A percentile compares a stretch with the other conserved stretches of the same genome.
phyloP scores from a whole-genome alignment of 2,888 invertebrate genomes.

The Ectobius pallidus region DNA sequence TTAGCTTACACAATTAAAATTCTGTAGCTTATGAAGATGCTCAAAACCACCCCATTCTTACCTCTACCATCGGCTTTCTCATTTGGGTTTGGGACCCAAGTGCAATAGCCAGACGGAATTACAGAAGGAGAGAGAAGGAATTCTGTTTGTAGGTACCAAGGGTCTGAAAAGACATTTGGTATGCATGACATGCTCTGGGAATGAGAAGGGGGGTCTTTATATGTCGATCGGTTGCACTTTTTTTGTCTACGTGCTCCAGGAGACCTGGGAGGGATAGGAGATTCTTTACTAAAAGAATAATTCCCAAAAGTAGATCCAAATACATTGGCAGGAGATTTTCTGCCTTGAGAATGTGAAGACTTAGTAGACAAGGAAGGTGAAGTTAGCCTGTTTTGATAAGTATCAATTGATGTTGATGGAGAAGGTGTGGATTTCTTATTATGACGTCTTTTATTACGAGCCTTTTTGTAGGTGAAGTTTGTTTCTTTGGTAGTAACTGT shows the following conservation, averaged over 20 bases:
- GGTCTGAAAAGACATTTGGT: slow-evolving; percentile 8
- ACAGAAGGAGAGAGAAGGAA: slow-evolving; percentile 32
- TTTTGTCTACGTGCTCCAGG: neutral
- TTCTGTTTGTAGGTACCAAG: slow-evolving; percentile 39
- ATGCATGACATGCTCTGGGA: neutral
- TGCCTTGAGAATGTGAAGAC: neutral
- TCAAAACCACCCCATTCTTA: slow-evolving; percentile 22
- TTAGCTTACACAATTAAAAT: too few relatives aligned
- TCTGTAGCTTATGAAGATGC: too few relatives aligned
- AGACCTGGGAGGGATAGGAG: neutral
- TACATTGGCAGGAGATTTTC: neutral
- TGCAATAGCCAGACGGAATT: slow-evolving; percentile 40
- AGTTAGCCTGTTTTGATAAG: neutral
- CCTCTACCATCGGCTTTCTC: slow-evolving; percentile 34
- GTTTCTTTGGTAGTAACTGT: neutral
- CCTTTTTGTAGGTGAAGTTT: neutral
- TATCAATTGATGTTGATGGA: neutral
- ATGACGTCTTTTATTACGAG: neutral
- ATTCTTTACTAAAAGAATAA: neutral
- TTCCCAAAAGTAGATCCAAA: neutral
- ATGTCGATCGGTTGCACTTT: neutral
- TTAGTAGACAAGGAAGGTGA: neutral
- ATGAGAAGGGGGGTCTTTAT: neutral
- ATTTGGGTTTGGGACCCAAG: slow-evolving; percentile 40
- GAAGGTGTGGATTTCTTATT: neutral